Base-by-base conservation (phyloP, 2,113 vertebrate species). In the Hirundichthys speculiger region DNA sequence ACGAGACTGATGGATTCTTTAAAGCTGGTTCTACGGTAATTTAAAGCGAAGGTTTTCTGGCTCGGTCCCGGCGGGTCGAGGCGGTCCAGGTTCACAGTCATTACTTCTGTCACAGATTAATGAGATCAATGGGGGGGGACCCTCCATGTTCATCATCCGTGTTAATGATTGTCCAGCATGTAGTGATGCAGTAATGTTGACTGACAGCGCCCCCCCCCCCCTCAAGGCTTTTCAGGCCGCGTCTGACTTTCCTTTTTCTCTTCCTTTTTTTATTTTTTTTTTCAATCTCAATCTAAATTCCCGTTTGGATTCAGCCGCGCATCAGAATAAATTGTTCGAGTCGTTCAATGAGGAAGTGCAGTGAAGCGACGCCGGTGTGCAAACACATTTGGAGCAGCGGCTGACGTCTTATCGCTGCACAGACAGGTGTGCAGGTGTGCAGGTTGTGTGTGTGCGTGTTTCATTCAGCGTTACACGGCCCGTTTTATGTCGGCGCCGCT, bases 341-440 rank as follows among this genome's bases (percentile, higher is more conserved):
- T 77, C 47, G 70, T 82, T 88, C 84, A 88, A 75, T 87, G 82
- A 88, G 84, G 80, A 88, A 84, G 83, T 73, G 79, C 86, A 88
- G 76, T 78, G 61, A 83, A 86, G 76, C 74, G 79, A 53, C 55
- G 19, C 86, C 47, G 20, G 64, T 76, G 80, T 79, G 88, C 84
- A 87, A 86, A 86, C 86, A 86, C 78, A 87, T 84, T 82, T 78
- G 58, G 64, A 71, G 65, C 64, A 4, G 64, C 22, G 42, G 80
- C 64, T 79, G 82, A 74, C 53, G 79, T 86, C 83, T 90, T 88
- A 88, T 88, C 80, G 59, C 54, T 41, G 69, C 25, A 14, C 57
- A 64, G 64, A 62, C 80, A 84, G 84, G 84, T 86, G 84, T 73
- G 73, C 24, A n/a, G n/a, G n/a, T n/a, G n/a, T n/a, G n/a, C n/a